Percentiles rank a stretch among this genome's conserved stretches.
Conservation (phyloP, 2,888 invertebrate species). For the Caprella mutica region DNA sequence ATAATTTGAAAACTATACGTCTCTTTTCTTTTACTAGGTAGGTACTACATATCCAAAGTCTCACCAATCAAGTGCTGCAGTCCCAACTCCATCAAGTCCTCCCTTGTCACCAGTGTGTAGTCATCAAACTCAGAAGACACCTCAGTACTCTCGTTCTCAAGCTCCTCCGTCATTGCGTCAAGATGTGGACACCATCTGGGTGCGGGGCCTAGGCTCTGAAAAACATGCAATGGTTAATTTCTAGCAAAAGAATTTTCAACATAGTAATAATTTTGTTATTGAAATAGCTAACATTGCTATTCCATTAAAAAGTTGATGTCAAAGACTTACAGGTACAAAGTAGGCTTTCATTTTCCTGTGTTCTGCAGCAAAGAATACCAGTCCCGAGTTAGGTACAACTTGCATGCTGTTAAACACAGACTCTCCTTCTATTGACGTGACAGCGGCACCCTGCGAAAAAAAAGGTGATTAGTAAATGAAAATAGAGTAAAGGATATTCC, state of each 20-base stretch:
- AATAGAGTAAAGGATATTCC: neutral
- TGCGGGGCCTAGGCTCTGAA: constrained; percentile 59
- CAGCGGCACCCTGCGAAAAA: constrained; percentile 46
- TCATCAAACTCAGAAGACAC: constrained; percentile 84
- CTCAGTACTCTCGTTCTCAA: constrained; percentile 68
- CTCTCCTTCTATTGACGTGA: constrained; percentile 78
- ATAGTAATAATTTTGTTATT: too few relatives aligned
- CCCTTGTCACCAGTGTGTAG: constrained; percentile 91
- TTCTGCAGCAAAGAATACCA: constrained; percentile 91
- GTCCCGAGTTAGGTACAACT: constrained; percentile 74
- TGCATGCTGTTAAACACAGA: constrained; percentile 74
- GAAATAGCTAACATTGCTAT: too few relatives aligned
- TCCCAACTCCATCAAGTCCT: constrained; percentile 79
- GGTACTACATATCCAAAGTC: neutral
- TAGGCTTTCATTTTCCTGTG: constrained; percentile 85
- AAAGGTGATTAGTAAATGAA: neutral
- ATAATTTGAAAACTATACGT: neutral
- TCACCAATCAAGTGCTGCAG: constrained; percentile 63
- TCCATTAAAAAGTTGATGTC: neutral
- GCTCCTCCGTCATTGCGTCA: constrained; percentile 90
- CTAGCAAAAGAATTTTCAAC: too few relatives aligned
- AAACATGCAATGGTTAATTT: too few relatives aligned
- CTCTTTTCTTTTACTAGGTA: constrained; percentile 10
- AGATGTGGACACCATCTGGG: constrained; percentile 96
- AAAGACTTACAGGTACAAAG: constrained; percentile 70